These are phyloP conservation scores for Sturnus vulgaris DNA, from an alignment of 2,113 vertebrate species.

Conservation along the genomic window DNA sequence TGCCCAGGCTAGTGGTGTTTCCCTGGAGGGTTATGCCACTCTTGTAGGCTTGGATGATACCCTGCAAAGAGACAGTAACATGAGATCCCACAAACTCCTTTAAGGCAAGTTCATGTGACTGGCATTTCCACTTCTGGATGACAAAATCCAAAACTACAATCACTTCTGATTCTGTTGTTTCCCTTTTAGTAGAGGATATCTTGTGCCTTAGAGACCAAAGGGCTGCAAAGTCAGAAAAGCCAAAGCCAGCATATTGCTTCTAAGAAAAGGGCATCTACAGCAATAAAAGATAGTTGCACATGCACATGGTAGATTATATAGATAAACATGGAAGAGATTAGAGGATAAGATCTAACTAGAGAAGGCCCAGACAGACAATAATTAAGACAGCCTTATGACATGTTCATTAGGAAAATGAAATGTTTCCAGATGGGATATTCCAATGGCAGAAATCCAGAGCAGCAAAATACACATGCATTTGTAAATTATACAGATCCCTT, in stretches of 20 bases:
- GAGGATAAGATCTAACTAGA: neutral
- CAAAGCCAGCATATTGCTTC: neutral
- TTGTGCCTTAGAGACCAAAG: neutral
- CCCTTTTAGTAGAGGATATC: neutral
- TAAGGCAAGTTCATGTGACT: neutral
- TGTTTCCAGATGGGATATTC: neutral
- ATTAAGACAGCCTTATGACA: neutral
- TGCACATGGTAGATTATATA: neutral
- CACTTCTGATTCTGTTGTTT: neutral
- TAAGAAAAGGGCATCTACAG: neutral
- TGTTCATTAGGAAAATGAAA: neutral
- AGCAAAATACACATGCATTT: neutral
- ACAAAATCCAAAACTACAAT: neutral
- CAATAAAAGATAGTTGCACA: neutral
- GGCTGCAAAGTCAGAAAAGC: neutral
- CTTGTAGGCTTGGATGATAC: constrained; percentile 71
- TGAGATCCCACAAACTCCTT: neutral
- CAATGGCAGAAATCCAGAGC: neutral
- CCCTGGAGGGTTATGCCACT: constrained; percentile 75
- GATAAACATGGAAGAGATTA: neutral
- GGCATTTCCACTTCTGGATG: neutral
- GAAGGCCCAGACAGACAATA: neutral
- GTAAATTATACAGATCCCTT: neutral
- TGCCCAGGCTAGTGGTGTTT: constrained; percentile 80
- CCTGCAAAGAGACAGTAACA: constrained; percentile 61